Conservation (phyloP, 35 echinoderm and acorn worm species). For the Hemicentrotus pulcherrimus region DNA sequence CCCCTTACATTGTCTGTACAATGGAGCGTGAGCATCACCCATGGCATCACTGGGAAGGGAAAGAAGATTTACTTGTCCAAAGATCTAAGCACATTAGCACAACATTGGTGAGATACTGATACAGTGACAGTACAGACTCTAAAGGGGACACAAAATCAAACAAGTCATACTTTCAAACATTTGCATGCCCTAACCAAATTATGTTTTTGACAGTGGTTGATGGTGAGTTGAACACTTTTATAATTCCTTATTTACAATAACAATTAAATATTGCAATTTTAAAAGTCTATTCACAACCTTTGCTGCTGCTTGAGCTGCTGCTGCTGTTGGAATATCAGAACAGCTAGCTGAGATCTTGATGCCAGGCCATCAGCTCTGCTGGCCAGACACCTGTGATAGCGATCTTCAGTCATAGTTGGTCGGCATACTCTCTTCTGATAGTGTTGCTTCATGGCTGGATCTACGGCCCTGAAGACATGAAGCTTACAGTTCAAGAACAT, state of each 20-base stretch:
- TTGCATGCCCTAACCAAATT: not conserved
- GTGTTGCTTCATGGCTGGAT: conserved; percentile 88
- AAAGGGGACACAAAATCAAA: no score
- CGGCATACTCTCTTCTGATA: conserved; percentile 80
- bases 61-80: no score
- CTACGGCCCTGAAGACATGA: conserved; percentile 90
- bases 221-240: not conserved
- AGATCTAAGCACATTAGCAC: no score
- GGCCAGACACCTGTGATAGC: conserved; percentile 84
- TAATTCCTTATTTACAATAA: not conserved
- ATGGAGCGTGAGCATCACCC: no score
- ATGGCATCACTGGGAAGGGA: no score
- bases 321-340: conserved; percentile 69
- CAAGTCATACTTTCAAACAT: no score
- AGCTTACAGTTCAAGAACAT: conserved; percentile 93
- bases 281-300: not conserved
- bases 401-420: conserved; percentile 84
- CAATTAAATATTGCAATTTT: not conserved
- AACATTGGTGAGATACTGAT: no score
- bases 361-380: conserved; percentile 80
- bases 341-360: conserved; percentile 91
- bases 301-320: conserved; percentile 50
- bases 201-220: not conserved
- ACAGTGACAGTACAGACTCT: no score
- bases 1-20: no score